phyloP scores from a whole-genome alignment of 1,140 invertebrate species.

The Drosophila burlai region DNA sequence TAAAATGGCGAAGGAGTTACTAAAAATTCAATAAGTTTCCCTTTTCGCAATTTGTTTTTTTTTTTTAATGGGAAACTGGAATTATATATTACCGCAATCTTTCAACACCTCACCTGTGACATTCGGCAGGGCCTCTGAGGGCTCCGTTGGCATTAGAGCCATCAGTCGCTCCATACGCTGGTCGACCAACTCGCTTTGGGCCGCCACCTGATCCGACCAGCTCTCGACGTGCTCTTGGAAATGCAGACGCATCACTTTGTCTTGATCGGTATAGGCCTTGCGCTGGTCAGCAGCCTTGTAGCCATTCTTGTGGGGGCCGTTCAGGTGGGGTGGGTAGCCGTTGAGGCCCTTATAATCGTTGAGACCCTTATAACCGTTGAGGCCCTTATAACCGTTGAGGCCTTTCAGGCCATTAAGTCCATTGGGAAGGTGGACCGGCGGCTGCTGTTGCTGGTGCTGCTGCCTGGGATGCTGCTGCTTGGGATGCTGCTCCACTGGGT shows the following conservation, averaged over 20 bases:
- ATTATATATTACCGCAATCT: neutral
- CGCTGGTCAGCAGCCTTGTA: neutral
- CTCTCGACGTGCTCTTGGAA: neutral
- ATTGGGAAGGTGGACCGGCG: neutral
- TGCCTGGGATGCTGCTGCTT: neutral
- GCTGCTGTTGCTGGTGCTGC: slow-evolving; percentile 3
- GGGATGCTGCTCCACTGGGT: too few species aligned
- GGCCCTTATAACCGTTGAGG: neutral
- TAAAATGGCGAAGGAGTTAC: neutral
- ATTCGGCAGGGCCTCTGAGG: neutral
- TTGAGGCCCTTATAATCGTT: neutral
- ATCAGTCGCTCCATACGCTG: neutral
- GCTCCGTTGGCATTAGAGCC: neutral
- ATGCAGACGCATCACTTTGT: slow-evolving; percentile 14
- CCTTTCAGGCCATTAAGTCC: neutral
- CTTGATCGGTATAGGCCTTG: slow-evolving; percentile 14
- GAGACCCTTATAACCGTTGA: neutral
- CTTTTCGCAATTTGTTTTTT: neutral
- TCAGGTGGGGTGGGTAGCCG: too few species aligned
- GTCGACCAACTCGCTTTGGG: neutral
- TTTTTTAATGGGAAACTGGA: neutral
- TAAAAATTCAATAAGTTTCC: neutral
- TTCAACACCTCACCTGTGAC: slow-evolving; percentile 14
- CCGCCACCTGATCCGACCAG: neutral
- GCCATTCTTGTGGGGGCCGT: slow-evolving; percentile 5